Conservation (phyloP, 2,888 invertebrate species). For the Drosophila maculinotata region DNA sequence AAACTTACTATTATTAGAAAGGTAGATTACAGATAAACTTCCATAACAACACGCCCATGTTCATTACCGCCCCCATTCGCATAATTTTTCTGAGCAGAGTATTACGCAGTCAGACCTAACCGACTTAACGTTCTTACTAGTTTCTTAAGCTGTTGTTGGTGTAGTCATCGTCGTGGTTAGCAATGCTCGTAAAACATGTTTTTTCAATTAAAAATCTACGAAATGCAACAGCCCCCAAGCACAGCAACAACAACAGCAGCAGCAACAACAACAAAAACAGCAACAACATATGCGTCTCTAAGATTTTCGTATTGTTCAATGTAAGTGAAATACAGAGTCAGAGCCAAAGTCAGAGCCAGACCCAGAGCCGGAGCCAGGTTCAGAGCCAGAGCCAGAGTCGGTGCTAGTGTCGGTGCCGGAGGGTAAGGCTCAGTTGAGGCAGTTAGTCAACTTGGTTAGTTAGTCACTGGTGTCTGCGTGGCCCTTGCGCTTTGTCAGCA, state of each 20-base stretch:
- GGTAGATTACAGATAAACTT: too few species aligned
- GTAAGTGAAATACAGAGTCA: constrained; percentile 35
- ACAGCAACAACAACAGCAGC: constrained; percentile 23
- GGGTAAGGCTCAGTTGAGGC: constrained; percentile 50
- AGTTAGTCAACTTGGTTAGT: constrained; percentile 57
- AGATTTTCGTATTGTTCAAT: constrained; percentile 48
- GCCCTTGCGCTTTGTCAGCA: constrained; percentile 42
- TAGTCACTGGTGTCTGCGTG: constrained; percentile 25
- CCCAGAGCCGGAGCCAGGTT: constrained; percentile 2
- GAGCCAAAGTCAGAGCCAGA: constrained; percentile 11
- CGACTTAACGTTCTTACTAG: not conserved
- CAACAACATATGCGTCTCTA: constrained; percentile 27
- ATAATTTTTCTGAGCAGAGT: too few species aligned
- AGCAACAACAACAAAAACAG: constrained; percentile 21
- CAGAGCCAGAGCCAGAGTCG: constrained; percentile 4
- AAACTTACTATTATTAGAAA: too few species aligned
- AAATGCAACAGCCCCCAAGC: constrained; percentile 70
- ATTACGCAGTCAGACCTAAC: too few species aligned
- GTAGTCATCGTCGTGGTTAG: constrained; percentile 73
- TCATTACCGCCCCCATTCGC: too few species aligned
- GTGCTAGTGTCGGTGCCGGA: constrained; percentile 24
- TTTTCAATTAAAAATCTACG: constrained; percentile 82
- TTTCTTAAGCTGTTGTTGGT: constrained; percentile 28
- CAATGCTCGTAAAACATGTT: constrained; percentile 82
- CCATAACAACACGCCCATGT: too few species aligned